Percentiles rank a stretch among this genome's conserved stretches.
These are phyloP conservation scores for Empis stercorea DNA, from an alignment of 2,888 invertebrate genomes.

Conservation along the genomic window DNA sequence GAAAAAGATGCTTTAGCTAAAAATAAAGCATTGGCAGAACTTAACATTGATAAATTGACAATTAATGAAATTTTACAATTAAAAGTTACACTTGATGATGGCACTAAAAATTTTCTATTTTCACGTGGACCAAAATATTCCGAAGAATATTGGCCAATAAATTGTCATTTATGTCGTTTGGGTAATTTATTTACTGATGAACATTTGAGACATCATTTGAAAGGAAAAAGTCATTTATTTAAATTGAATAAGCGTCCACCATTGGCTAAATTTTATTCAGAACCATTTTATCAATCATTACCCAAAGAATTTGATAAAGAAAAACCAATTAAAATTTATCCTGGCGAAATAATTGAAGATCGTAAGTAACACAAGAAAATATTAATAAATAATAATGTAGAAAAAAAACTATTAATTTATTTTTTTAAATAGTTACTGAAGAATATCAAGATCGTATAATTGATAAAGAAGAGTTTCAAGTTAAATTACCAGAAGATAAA, in stretches of 20 bases:
- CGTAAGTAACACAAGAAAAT: conserved; percentile 3
- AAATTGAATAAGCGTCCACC: conserved; percentile 1
- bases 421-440: conserved; percentile 5
- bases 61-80: conserved; percentile 6
- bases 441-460: conserved; percentile 7
- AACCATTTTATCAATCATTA: conserved; percentile 6
- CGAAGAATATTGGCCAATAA: conserved; percentile 11
- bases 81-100: conserved; percentile 9
- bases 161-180: conserved; percentile 10
- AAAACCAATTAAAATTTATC: conserved; percentile 10
- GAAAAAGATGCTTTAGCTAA: not conserved
- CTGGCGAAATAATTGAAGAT: conserved; percentile 11
- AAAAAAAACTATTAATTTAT: no score
- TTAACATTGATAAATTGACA: not conserved
- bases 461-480: conserved; percentile 1
- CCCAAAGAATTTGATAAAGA: not conserved
- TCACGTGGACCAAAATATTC: conserved; percentile 12
- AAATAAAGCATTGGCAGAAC: not conserved
- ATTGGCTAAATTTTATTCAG: conserved; percentile 4
- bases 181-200: conserved; percentile 6
- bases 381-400: no score
- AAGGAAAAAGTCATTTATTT: conserved; percentile 4
- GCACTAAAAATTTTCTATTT: conserved; percentile 4
- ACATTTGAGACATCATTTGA: conserved; percentile 7
- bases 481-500: not conserved